These are phyloP conservation scores for Manis javanica DNA, from an alignment of 2,797 vertebrate genomes.

Conservation along the genomic window DNA sequence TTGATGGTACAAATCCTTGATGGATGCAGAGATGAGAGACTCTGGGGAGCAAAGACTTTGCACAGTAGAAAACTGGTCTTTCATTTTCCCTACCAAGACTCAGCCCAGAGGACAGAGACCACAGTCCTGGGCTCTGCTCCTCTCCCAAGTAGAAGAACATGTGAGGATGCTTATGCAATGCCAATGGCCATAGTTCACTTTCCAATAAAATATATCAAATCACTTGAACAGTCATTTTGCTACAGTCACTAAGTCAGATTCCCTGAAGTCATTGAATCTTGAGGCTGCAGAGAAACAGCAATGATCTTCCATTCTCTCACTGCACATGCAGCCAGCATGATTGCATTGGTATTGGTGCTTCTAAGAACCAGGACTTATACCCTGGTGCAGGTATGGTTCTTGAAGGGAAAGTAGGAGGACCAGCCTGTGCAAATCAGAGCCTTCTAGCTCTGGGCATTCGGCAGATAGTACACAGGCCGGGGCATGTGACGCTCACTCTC, in stretches of 20 bases:
- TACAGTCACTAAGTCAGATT: background rate
- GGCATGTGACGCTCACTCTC: background rate
- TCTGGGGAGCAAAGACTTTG: background rate
- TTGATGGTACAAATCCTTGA: background rate
- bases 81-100: background rate
- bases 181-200: background rate
- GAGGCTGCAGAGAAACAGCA: background rate
- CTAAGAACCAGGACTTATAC: background rate
- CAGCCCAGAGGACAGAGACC: background rate
- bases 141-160: background rate
- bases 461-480: background rate
- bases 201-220: background rate
- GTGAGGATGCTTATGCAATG: too few relatives aligned
- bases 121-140: background rate
- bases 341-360: background rate
- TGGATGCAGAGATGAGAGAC: background rate
- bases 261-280: background rate
- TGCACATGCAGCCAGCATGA: background rate
- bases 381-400: background rate
- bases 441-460: background rate
- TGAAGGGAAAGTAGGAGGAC: background rate
- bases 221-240: background rate
- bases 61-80: background rate
- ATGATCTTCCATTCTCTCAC: background rate
- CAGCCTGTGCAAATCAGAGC: background rate